Evolutionary conservation across 2,888 invertebrate species (phyloP), one percentile per base, ranked within the genome.

Genomic region (Onthophagus sagittarius): DNA sequence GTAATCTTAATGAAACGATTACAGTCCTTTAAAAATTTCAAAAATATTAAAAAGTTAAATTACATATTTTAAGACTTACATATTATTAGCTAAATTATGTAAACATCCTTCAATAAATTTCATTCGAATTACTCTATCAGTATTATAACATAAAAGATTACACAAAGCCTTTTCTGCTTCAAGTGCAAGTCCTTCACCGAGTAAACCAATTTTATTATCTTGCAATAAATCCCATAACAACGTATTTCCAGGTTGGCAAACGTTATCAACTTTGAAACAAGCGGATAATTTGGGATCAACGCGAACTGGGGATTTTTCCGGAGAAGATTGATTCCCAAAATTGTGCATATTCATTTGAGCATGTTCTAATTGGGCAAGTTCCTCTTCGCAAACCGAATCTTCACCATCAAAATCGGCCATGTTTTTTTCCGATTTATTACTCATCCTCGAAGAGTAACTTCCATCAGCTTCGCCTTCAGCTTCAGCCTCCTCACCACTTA

Each of bases 41-140:
- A 53, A 69, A 31, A 33, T 70, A 39, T 70, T 53, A 33, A 32
- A 13, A 23, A 64, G 67, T 67, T 32, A 63, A 13, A 63, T 70
- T 31, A 15, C 9, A 9, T 53, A 11, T 33, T 71, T 63, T 13
- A 31, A 70, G 72, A 79, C 83, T 82, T 85, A 92, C 90, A 91
- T 91, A 85, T 97, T 95, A 78, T 91, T 91, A 11, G 95, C 93
- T 76, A 97, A 88, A 86, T 97, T 97, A 80, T 95, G 93, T 67
- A 97, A 87, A 81, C 97, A 97, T 6, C 97, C 97, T 85, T 97
- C 97, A 77, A 98, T 97, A 82, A 98, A 98, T 85, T 97, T 96
- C 86, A 96, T 95, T 73, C 96, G 89, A 77, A 97, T 94, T 76
- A 94, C 89, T 78, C 94, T 92, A 84, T 97, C 97, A 0, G 95